Base-by-base conservation (phyloP, 2,888 invertebrate genomes). In the Quadroppia sp. region DNA sequence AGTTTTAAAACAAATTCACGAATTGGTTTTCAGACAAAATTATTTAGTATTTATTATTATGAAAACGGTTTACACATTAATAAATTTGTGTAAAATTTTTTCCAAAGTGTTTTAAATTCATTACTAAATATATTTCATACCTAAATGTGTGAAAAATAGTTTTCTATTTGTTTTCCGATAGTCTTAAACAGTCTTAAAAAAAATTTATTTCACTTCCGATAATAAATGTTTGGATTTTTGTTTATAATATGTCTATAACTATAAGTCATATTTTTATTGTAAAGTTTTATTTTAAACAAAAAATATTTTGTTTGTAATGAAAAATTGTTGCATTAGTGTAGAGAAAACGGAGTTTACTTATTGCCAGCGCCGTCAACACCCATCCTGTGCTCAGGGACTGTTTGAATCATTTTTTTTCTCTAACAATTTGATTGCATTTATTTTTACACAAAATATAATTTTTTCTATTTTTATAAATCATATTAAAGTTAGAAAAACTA, bases 321-420 rank as follows among this genome's bases (percentile, higher is more conserved):
- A 64, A 64, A 64, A 40, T 64, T 64, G 64, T 40, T 64, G 64
- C 64, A 36, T 64, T 36, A 64, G 11, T 64, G 23, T 23, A 36
- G 64, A 3, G 11, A 40, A 40, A 28, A 56, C 40, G 13, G 30
- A 64, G 64, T 64, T 64, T 64, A 40, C 64, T 40, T 64, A 64
- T 64, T 11, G 45, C 45, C 40, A 3, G 61, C 36, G 69, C 69
- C 45, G 69, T 69, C 69, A 17, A 69, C 69, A 69, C 69, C 69
- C 69, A 69, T 69, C 69, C 69, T 69, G 69, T 45, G 32, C 59
- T 48, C 48, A 15, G n/a, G 7, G 3, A 23, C 28, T 45, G 45
- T 45, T 69, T 45, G 20, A 25, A 23, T 69, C 69, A 69, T 69
- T 69, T 69, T 69, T 69, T 69, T 69, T 69, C 69, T 69, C 69